Percentiles rank a stretch among this genome's conserved stretches.
Evolutionary conservation across 1,140 invertebrate genomes (phyloP).

Genomic region (Pemphigus obesinymphae): DNA sequence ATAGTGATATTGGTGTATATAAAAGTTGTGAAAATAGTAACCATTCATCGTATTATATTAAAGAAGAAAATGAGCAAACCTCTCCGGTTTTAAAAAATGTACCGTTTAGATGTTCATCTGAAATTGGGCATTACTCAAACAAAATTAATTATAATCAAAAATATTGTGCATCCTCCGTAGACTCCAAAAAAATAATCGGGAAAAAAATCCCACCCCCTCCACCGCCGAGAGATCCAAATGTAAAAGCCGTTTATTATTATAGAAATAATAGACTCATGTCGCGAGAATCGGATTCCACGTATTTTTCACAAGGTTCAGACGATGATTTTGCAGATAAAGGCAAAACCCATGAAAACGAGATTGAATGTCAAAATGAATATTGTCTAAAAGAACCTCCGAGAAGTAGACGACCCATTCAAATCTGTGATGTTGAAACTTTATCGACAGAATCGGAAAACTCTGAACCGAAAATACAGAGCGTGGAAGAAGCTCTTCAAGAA

Average conservation of each 20-base stretch:
- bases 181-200: neutral
- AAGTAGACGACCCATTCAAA: slow-evolving; percentile 9
- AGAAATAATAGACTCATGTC: slow-evolving; percentile 43
- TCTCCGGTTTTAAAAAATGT: neutral
- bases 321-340: slow-evolving; percentile 51
- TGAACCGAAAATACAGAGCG: slow-evolving; percentile 60
- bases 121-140: neutral
- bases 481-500: slow-evolving; percentile 81
- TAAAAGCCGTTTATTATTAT: slow-evolving; percentile 55
- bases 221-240: slow-evolving; percentile 64
- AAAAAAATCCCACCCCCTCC: slow-evolving; percentile 58
- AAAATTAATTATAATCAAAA: neutral
- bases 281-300: slow-evolving; percentile 46
- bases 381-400: neutral
- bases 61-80: neutral
- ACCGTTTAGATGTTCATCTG: slow-evolving; percentile 2
- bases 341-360: neutral
- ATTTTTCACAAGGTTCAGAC: slow-evolving; percentile 52
- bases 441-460: neutral
- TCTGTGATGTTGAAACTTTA: neutral
- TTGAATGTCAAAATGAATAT: neutral
- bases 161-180: neutral
- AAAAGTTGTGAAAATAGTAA: neutral
- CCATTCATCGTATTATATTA: neutral
- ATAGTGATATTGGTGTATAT: slow-evolving; percentile 1